phyloP scores from a whole-genome alignment of 1,140 invertebrate genomes.

The Rhagoletis pomonella region DNA sequence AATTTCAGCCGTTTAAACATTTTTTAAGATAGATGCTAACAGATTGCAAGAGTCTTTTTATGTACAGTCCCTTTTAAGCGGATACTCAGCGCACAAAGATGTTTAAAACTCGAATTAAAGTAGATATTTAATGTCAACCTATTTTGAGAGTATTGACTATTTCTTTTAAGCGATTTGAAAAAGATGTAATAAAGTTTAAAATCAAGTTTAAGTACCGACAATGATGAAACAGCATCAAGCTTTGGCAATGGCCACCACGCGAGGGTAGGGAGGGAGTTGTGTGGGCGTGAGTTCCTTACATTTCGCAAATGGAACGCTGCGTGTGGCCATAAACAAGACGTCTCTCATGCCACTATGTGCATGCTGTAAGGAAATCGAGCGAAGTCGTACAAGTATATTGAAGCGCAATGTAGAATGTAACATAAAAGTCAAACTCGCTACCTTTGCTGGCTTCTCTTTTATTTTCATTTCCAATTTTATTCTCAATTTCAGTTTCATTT shows the following conservation, averaged over 20 bases:
- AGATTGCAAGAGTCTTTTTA: not conserved
- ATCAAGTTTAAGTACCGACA: constrained; percentile 44
- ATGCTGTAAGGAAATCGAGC: too few relatives aligned
- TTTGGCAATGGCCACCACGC: too few relatives aligned
- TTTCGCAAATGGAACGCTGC: not conserved
- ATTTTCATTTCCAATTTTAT: constrained; percentile 47
- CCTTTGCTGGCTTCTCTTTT: constrained; percentile 32
- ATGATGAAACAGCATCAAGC: not conserved
- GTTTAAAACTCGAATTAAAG: not conserved
- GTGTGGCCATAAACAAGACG: constrained; percentile 47
- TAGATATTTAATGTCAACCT: constrained; percentile 5
- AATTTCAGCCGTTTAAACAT: not conserved
- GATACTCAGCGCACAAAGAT: not conserved
- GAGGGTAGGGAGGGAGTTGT: not conserved
- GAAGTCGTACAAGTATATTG: not conserved
- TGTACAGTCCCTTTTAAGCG: not conserved
- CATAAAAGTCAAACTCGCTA: not conserved
- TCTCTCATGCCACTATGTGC: not conserved
- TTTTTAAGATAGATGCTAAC: not conserved
- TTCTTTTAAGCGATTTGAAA: not conserved
- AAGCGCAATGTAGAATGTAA: not conserved
- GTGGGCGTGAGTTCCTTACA: not conserved
- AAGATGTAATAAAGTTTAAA: constrained; percentile 7
- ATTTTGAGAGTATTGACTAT: constrained; percentile 18
- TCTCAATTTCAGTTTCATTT: constrained; percentile 44